These are phyloP conservation scores for Acyrthosiphon pisum DNA, from an alignment of 1,140 invertebrate genomes.

Conservation along the genomic window DNA sequence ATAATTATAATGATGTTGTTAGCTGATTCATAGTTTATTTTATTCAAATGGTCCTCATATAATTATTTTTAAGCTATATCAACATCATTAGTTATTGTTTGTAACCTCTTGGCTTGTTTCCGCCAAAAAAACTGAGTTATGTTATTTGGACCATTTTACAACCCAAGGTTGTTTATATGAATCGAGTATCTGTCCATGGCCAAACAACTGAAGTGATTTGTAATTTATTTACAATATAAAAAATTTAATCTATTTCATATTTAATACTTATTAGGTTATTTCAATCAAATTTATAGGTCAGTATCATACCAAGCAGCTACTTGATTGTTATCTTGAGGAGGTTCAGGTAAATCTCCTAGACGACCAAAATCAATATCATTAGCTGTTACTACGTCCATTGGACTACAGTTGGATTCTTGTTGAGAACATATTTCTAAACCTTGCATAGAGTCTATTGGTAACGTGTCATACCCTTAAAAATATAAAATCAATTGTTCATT, in stretches of 20 bases:
- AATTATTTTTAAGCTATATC: not conserved
- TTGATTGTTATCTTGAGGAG: slow-evolving; percentile 87
- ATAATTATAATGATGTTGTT: not conserved
- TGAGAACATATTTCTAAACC: slow-evolving; percentile 86
- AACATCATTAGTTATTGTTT: not conserved
- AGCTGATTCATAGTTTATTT: not conserved
- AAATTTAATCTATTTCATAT: slow-evolving; percentile 35
- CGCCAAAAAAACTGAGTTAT: not conserved
- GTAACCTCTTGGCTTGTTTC: not conserved
- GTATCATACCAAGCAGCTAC: slow-evolving; percentile 96
- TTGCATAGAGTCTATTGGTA: slow-evolving; percentile 96
- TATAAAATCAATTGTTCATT: not conserved
- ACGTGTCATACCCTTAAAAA: slow-evolving; percentile 87
- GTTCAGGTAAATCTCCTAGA: slow-evolving; percentile 79
- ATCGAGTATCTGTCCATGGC: not conserved
- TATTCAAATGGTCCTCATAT: not conserved
- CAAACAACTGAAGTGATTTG: slow-evolving; percentile 10
- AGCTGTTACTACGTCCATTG: slow-evolving; percentile 81
- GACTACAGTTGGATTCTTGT: slow-evolving; percentile 72
- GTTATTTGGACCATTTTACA: not conserved
- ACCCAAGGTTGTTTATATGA: not conserved
- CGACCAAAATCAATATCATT: slow-evolving; percentile 77
- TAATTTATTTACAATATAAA: slow-evolving; percentile 39
- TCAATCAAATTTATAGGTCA: slow-evolving; percentile 74
- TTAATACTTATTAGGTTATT: slow-evolving; percentile 26